Conservation (phyloP, 2,888 invertebrate species). For the Drosophila leonis region DNA sequence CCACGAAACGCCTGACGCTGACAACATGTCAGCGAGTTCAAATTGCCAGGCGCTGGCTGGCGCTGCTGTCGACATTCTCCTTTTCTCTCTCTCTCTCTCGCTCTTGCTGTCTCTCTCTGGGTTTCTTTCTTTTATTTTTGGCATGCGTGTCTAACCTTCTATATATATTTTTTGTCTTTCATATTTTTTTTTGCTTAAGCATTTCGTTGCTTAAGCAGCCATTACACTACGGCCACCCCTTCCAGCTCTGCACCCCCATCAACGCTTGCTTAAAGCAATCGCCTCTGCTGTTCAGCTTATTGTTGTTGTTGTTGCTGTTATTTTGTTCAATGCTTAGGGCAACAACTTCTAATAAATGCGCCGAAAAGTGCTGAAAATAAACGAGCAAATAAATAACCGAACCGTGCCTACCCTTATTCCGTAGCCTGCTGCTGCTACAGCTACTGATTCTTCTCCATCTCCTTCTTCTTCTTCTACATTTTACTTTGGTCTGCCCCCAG, state of each 20-base stretch:
- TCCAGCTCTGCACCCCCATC: too few species aligned
- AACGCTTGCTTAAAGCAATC: constrained; percentile 23
- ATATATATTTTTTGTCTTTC: constrained; percentile 29
- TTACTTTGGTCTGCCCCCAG: constrained; percentile 35
- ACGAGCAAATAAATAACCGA: constrained; percentile 76
- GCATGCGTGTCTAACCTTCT: constrained; percentile 33
- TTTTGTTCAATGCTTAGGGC: constrained; percentile 49
- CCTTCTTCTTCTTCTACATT: not conserved
- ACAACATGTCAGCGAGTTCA: constrained; percentile 46
- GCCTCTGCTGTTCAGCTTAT: not conserved
- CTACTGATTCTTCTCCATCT: not conserved
- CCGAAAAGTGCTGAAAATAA: constrained; percentile 74
- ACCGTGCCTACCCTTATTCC: constrained; percentile 22
- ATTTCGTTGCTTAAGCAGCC: constrained; percentile 32
- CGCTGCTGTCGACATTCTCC: constrained; percentile 19
- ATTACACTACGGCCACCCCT: constrained; percentile 12
- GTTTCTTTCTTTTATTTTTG: constrained; percentile 17
- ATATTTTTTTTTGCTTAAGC: constrained; percentile 39
- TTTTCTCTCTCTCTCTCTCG: not conserved
- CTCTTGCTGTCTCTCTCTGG: not conserved
- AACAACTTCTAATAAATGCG: constrained; percentile 72
- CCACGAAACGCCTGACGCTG: constrained; percentile 28
- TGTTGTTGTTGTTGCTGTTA: constrained; percentile 9
- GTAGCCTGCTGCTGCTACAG: not conserved
- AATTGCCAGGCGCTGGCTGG: constrained; percentile 32